Base-by-base conservation (phyloP, 2,113 vertebrate species). In the Lamprotornis superbus region DNA sequence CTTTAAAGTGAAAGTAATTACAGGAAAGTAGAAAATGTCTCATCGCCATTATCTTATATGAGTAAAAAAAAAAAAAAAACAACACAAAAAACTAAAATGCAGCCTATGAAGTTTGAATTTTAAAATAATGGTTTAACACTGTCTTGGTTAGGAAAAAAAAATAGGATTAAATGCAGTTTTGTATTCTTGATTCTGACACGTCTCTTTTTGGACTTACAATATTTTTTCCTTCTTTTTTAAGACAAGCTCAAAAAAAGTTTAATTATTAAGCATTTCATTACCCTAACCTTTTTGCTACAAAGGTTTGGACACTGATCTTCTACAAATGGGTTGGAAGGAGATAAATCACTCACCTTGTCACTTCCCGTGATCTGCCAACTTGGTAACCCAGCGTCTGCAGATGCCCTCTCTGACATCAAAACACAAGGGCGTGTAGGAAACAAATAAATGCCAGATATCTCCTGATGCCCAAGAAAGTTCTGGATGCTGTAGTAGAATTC, bases 331-430 rank as follows among this genome's bases (percentile, higher is more conserved):
- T 79, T 63, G 93, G 85, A 83, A 56, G 84, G 56, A 93, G 83
- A 96, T 95, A 96, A 97, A 96, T 97, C 82, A 91, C 74, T 94
- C 49, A 95, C 31, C 52, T 76, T 96, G 71, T 82, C 83, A 95
- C 81, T 95, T 96, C 76, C 76, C 49, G 47, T 74, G 39, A 71
- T 93, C 94, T 97, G 56, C 76, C 93, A 70, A 53, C 70, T 75
- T 89, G 13, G 16, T 63, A 87, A 95, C 93, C 80, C 96, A 97
- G 55, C 59, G 95, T 96, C 84, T 95, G 90, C 93, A 97, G 96
- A 96, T 97, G 94, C 86, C 87, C 61, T 94, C 93, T 88, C 87
- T 97, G 95, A 93, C 82, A 96, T 67, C 74, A 86, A 85, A 97
- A 85, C 30, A 42, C 83, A 93, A 61, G 81, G 95, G 64, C 60